phyloP scores from a whole-genome alignment of 1,140 invertebrate species.

The Bathynomus jamesi region DNA sequence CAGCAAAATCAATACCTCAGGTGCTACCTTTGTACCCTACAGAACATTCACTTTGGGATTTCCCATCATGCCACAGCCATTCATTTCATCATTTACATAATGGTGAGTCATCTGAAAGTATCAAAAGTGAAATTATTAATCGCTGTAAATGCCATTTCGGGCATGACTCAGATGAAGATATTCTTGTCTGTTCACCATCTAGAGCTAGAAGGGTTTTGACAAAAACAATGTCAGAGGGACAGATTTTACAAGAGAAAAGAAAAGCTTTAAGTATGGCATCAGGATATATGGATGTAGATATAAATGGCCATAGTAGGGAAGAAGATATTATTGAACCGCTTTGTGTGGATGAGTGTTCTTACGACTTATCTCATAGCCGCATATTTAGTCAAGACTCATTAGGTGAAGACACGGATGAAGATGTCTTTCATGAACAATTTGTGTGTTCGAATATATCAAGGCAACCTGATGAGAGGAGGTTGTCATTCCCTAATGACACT shows the following conservation, averaged over 20 bases:
- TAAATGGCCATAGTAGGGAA: constrained; percentile 30
- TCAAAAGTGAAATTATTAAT: neutral
- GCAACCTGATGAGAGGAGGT: constrained; percentile 11
- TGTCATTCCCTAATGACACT: constrained; percentile 29
- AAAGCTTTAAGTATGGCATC: constrained; percentile 38
- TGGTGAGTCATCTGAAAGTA: neutral
- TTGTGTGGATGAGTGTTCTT: constrained; percentile 31
- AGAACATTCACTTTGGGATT: constrained; percentile 19
- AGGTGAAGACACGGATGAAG: constrained; percentile 42
- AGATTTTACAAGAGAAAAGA: constrained; percentile 59
- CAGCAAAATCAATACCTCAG: constrained; percentile 15
- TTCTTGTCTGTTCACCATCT: constrained; percentile 14
- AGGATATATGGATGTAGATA: constrained; percentile 39
- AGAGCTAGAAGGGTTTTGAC: constrained; percentile 40
- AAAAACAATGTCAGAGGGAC: constrained; percentile 72
- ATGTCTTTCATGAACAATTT: constrained; percentile 66
- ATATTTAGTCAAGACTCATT: constrained; percentile 35
- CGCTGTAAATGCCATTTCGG: constrained; percentile 3
- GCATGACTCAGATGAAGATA: constrained; percentile 24
- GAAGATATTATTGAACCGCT: constrained; percentile 36
- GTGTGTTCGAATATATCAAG: constrained; percentile 41
- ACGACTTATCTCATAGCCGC: constrained; percentile 32
- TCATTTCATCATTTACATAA: neutral
- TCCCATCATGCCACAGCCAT: neutral
- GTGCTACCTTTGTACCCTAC: constrained; percentile 19